Percentiles rank a stretch among this genome's conserved stretches.
phyloP scores from a whole-genome alignment of 1,140 invertebrate species.

The Agrypnia vestita region DNA sequence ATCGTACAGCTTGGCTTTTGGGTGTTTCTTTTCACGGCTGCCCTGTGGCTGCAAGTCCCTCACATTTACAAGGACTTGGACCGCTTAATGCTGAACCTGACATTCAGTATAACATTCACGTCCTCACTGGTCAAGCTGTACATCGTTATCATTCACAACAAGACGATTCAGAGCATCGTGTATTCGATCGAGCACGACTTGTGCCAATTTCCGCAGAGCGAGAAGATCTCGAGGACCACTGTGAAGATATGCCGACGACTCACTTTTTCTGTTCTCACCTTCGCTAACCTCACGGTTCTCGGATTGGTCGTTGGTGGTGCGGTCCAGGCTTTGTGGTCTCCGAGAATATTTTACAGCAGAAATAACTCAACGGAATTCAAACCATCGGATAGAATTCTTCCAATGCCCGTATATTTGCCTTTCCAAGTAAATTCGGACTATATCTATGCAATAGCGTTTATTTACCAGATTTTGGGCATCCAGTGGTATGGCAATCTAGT shows the following conservation, averaged over 20 bases:
- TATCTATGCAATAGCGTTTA: conserved; percentile 47
- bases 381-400: conserved; percentile 50
- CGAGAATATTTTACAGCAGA: conserved; percentile 23
- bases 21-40: conserved; percentile 52
- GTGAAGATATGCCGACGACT: conserved; percentile 40
- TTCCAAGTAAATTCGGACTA: conserved; percentile 54
- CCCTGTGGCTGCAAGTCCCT: conserved; percentile 53
- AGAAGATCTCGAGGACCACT: conserved; percentile 38
- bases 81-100: conserved; percentile 54
- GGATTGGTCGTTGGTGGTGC: conserved; percentile 50
- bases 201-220: conserved; percentile 49
- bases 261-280: conserved; percentile 50
- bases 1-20: conserved; percentile 48
- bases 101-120: conserved; percentile 54
- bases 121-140: conserved; percentile 51
- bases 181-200: conserved; percentile 50
- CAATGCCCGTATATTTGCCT: conserved; percentile 54
- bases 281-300: conserved; percentile 56
- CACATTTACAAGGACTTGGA: conserved; percentile 50
- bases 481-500: conserved; percentile 55
- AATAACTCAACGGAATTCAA: conserved; percentile 9
- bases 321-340: conserved; percentile 37
- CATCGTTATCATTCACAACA: conserved; percentile 39
- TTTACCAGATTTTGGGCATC: conserved; percentile 57
- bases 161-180: conserved; percentile 44